These are phyloP conservation scores for Oriolus oriolus DNA, from an alignment of 2,113 vertebrate genomes.

Conservation along the genomic window DNA sequence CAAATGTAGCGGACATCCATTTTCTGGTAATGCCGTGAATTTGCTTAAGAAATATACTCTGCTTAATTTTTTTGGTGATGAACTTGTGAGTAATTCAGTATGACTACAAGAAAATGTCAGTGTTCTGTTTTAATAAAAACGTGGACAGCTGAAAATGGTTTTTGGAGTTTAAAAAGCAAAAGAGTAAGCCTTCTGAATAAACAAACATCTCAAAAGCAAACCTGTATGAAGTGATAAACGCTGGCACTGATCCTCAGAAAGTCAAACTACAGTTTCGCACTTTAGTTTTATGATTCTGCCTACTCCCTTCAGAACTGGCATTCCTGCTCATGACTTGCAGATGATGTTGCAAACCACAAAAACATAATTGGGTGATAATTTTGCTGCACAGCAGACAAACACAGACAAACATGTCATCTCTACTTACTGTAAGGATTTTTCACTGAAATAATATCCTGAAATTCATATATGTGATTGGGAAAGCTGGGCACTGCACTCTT, in stretches of 20 bases:
- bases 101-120: background rate
- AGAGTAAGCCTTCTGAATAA: background rate
- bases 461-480: background rate
- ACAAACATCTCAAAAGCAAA: background rate
- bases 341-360: background rate
- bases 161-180: background rate
- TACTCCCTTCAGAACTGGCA: background rate
- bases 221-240: background rate
- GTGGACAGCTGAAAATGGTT: background rate
- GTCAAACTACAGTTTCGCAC: background rate
- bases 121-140: background rate
- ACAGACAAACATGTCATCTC: background rate
- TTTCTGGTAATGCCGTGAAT: background rate
- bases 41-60: background rate
- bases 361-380: background rate
- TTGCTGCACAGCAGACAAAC: background rate
- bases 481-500: background rate
- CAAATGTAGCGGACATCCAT: background rate
- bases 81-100: background rate
- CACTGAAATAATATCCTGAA: background rate
- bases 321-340: background rate
- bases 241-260: background rate
- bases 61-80: background rate
- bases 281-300: background rate
- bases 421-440: background rate